Base-by-base conservation (phyloP, 1,140 invertebrate genomes). In the Drosophila arawakana region DNA sequence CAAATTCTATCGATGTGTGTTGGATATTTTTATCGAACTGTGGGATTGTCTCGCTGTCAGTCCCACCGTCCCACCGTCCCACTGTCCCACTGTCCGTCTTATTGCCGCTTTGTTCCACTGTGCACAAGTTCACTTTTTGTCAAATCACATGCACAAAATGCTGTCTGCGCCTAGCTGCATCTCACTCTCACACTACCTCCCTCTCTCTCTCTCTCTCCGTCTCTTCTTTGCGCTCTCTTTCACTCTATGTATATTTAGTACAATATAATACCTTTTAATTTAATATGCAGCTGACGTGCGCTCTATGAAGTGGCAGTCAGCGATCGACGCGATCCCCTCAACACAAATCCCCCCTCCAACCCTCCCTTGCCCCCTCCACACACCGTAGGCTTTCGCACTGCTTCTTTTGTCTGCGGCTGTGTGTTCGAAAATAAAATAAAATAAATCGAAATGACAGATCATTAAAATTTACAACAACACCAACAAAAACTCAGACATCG, bases 381-480 rank as follows among this genome's bases (percentile, higher is more conserved):
- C 18, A 21, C 35, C 21, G n/a, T 18, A 37, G 44, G 76, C 41
- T 13, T 43, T 43, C 41, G 41, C 41, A 43, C 5, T 50, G 69
- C 73, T 76, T 76, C 77, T 89, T 79, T 88, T 88, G 80, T 76
- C 66, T 81, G 55, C 8, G 54, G 61, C 47, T 75, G 46, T 59
- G 30, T 71, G 52, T 81, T 88, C 77, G 84, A 88, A 89, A 88
- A 90, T 88, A 88, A 86, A 91, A 91, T 91, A 91, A 91, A 91
- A 91, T 91, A 91, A 91, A 91, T 91, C 89, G 89, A 91, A 91
- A 91, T 91, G 89, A 91, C 89, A 91, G 89, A 91, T 91, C 89
- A 85, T 91, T 91, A 91, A 91, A 91, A 90, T 88, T 89, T 88
- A 88, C 84, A 88, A 83, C 80, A 86, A 88, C 83, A 83, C 58